A percentile compares a stretch with the other conserved stretches of the same genome.
These are phyloP conservation scores for Drosophila infuscata DNA, from an alignment of 2,888 invertebrate species.

Conservation along the genomic window DNA sequence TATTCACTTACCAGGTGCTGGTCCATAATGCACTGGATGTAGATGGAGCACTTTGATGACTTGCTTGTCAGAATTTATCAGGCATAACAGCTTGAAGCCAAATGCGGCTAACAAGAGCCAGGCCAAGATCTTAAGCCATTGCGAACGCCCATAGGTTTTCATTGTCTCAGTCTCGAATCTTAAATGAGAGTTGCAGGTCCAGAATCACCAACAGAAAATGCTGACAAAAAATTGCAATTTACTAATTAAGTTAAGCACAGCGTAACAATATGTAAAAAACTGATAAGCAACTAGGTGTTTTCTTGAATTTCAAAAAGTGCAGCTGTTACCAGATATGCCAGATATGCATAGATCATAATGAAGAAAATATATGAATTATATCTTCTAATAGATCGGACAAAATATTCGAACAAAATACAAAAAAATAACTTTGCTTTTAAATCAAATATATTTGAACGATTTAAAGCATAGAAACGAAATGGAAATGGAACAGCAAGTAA, in stretches of 20 bases:
- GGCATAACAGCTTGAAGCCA: constrained; percentile 1
- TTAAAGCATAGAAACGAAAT: background rate
- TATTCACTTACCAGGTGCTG: background rate
- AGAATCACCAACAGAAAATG: background rate
- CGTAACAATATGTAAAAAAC: background rate
- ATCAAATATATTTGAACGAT: background rate
- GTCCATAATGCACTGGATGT: background rate
- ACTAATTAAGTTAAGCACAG: background rate
- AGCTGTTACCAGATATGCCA: background rate
- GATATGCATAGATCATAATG: background rate
- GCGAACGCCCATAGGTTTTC: constrained; percentile 17
- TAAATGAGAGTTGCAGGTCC: background rate
- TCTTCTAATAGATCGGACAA: background rate
- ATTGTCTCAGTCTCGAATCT: constrained; percentile 8
- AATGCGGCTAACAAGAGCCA: background rate
- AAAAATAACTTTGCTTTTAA: background rate
- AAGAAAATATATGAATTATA: background rate
- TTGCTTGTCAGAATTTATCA: background rate
- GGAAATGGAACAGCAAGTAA: background rate
- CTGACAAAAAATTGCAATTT: constrained; percentile 2
- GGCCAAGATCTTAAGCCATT: constrained; percentile 17
- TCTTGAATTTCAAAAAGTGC: background rate
- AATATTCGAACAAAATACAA: background rate
- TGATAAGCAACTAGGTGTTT: background rate
- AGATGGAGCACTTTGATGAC: background rate